A percentile compares a stretch with the other conserved stretches of the same genome.
Conservation (phyloP, 2,888 invertebrate genomes). For the Zonitis immaculata region DNA sequence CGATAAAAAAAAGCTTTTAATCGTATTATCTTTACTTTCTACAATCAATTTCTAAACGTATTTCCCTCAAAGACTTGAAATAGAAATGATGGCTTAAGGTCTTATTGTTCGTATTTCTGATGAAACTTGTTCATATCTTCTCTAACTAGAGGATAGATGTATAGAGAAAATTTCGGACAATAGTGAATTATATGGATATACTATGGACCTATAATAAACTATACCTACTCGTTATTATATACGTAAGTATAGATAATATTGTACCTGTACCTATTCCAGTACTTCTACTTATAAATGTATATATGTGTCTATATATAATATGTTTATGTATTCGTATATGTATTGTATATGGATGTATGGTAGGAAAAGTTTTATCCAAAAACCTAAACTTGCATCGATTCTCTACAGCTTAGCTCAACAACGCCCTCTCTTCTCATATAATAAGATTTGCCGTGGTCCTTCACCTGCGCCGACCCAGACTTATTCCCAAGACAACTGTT, state of each 20-base stretch:
- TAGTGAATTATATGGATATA: too few relatives aligned
- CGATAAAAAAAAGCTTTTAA: neutral
- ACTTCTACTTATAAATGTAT: too few relatives aligned
- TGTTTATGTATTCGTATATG: too few relatives aligned
- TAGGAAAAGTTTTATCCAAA: neutral
- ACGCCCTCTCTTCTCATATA: conserved; percentile 24
- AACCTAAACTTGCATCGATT: conserved; percentile 18
- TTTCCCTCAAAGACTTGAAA: neutral
- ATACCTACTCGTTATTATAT: too few relatives aligned
- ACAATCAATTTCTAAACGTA: neutral
- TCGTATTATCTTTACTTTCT: neutral
- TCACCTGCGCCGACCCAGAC: conserved; percentile 35
- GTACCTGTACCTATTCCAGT: too few relatives aligned
- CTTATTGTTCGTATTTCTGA: too few relatives aligned
- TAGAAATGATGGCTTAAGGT: too few relatives aligned
- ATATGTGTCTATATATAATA: neutral
- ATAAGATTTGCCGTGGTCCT: conserved; percentile 35
- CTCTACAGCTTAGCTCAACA: conserved; percentile 14
- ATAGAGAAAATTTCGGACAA: too few relatives aligned
- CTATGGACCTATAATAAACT: too few relatives aligned
- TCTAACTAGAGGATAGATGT: too few relatives aligned
- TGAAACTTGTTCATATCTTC: too few relatives aligned
- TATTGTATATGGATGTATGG: neutral
- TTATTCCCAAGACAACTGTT: conserved; percentile 37
- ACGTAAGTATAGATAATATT: too few relatives aligned